phyloP scores from a whole-genome alignment of 2,888 invertebrate genomes.

The Sinelater perroti region DNA sequence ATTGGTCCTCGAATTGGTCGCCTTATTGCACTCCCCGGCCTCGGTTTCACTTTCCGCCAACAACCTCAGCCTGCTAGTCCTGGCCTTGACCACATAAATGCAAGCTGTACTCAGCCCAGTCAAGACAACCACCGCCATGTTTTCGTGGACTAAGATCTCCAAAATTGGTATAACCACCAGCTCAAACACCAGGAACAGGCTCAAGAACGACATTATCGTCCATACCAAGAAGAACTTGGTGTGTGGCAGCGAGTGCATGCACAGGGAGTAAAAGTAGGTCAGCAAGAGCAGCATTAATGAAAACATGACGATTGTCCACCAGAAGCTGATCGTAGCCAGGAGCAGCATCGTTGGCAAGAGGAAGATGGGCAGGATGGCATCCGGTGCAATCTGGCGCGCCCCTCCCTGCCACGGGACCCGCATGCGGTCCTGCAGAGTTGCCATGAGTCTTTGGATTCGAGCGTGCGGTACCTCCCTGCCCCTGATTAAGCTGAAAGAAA shows the following conservation, averaged over 20 bases:
- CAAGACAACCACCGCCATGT: conserved; percentile 65
- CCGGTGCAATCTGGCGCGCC: conserved; percentile 65
- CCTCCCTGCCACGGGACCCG: conserved; percentile 69
- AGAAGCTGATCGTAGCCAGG: conserved; percentile 62
- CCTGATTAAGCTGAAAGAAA: conserved; percentile 58
- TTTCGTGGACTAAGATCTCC: conserved; percentile 75
- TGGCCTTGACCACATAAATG: conserved; percentile 56
- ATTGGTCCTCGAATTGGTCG: conserved; percentile 73
- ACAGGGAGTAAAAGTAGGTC: conserved; percentile 12
- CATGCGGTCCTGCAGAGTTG: conserved; percentile 65
- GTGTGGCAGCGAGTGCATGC: conserved; percentile 52
- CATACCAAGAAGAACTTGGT: conserved; percentile 81
- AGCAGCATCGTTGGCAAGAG: conserved; percentile 62
- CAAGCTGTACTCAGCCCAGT: conserved; percentile 62
- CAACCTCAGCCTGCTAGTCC: conserved; percentile 43
- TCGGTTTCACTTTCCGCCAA: conserved; percentile 54
- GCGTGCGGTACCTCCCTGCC: conserved; percentile 53
- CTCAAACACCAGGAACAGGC: conserved; percentile 76
- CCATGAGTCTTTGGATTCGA: conserved; percentile 57
- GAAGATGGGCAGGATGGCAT: conserved; percentile 63
- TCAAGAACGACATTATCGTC: conserved; percentile 73
- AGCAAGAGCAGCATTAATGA: conserved; percentile 50
- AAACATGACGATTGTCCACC: conserved; percentile 55
- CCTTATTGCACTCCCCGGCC: conserved; percentile 64
- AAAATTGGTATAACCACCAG: conserved; percentile 73